Percentiles rank a stretch among this genome's conserved stretches.
These are phyloP conservation scores for Tokudaia muenninki DNA, from an alignment of 2,797 vertebrate species.

Conservation along the genomic window DNA sequence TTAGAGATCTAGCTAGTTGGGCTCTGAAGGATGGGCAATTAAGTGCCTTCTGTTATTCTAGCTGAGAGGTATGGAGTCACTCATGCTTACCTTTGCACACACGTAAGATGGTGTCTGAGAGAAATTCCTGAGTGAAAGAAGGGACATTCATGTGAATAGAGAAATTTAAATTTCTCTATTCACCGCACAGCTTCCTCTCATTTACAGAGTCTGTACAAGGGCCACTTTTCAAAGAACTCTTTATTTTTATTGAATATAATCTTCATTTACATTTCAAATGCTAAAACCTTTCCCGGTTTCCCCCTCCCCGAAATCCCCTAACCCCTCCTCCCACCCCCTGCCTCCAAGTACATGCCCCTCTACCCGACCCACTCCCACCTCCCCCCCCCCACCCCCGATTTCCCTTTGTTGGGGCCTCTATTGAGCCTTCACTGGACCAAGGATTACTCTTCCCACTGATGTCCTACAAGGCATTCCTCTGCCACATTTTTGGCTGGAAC, in stretches of 20 bases:
- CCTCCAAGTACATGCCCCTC: too few species aligned
- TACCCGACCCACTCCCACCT: too few species aligned
- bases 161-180: background rate
- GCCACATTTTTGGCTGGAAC: too few species aligned
- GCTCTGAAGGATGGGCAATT: background rate
- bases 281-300: too few species aligned
- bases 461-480: too few species aligned
- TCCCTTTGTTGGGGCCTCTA: too few species aligned
- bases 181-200: background rate
- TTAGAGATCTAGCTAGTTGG: background rate
- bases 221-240: constrained; percentile 6
- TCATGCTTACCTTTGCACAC: background rate
- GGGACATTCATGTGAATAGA: background rate
- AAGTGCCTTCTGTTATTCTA: background rate
- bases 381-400: too few species aligned
- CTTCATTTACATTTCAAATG: too few species aligned
- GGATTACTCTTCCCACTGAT: too few species aligned
- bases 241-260: background rate
- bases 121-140: background rate
- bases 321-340: too few species aligned
- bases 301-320: too few species aligned
- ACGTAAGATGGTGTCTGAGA: background rate
- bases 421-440: too few species aligned
- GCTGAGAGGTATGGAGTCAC: background rate
- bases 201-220: background rate